A percentile compares a stretch with the other conserved stretches of the same genome.
Evolutionary conservation across 1,140 invertebrate genomes (phyloP).

Genomic region (Drosophila carrolli): DNA sequence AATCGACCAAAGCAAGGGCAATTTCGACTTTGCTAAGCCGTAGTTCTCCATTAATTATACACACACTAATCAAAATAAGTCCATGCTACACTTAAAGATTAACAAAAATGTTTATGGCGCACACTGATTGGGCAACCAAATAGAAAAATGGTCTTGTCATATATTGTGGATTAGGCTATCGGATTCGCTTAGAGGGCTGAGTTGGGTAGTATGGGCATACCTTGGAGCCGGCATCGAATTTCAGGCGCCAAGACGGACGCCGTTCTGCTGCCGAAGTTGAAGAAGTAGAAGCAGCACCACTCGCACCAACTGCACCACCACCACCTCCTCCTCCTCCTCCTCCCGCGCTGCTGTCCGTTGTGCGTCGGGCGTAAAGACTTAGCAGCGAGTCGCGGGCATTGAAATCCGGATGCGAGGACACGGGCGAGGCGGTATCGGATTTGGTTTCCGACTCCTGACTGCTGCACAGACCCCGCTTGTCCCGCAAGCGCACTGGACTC

Average conservation of each 20-base stretch:
- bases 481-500: constrained; percentile 80
- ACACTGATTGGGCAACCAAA: constrained; percentile 50
- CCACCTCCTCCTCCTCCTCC: constrained; percentile 20
- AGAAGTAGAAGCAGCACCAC: constrained; percentile 27
- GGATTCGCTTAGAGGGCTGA: constrained; percentile 37
- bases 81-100: constrained; percentile 67
- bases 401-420: constrained; percentile 55
- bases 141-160: constrained; percentile 42
- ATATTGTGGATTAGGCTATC: constrained; percentile 32
- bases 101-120: constrained; percentile 33
- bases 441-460: constrained; percentile 62
- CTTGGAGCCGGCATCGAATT: constrained; percentile 95
- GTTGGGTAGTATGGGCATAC: constrained; percentile 85
- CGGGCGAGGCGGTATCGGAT: constrained; percentile 67
- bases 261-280: constrained; percentile 86
- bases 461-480: constrained; percentile 64
- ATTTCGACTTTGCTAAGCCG: neutral
- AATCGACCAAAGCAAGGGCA: constrained; percentile 14
- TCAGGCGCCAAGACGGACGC: constrained; percentile 94
- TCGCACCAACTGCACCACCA: constrained; percentile 23
- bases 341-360: constrained; percentile 38
- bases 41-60: constrained; percentile 17
- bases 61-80: constrained; percentile 34
- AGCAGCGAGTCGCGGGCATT: constrained; percentile 71
- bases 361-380: constrained; percentile 67